A percentile compares a stretch with the other conserved stretches of the same genome.
Evolutionary conservation across 2,797 vertebrate species (phyloP).

Genomic region (Apogon hyalosoma): DNA sequence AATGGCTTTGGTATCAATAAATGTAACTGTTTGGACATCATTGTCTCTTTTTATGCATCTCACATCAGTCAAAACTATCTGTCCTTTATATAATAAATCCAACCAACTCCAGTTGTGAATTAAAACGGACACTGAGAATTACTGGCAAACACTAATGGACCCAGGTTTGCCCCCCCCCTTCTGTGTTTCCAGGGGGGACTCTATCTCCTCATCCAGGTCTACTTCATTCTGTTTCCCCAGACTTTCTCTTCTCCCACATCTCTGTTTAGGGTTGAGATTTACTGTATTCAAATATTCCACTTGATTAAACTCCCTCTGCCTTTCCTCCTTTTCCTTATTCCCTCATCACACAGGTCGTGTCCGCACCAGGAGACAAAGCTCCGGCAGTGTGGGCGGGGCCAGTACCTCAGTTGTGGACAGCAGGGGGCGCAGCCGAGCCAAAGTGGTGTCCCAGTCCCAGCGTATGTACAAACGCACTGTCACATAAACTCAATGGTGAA

Average conservation of each 20-base stretch:
- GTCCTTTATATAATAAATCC: background rate
- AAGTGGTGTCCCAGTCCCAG: constrained; percentile 98
- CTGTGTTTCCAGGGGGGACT: constrained; percentile 36
- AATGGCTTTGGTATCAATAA: too few species aligned
- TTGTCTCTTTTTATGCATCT: too few species aligned
- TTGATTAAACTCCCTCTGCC: background rate
- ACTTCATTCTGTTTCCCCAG: constrained; percentile 46
- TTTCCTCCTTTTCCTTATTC: background rate
- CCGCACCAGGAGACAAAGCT: constrained; percentile 93
- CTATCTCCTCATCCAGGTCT: constrained; percentile 52
- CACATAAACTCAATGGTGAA: background rate
- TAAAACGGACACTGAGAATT: constrained; percentile 1
- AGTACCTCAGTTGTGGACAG: constrained; percentile 88
- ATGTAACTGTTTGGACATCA: too few species aligned
- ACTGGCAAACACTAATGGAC: constrained; percentile 19
- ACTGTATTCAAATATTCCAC: background rate
- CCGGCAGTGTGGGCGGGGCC: constrained; percentile 88
- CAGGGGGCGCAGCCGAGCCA: constrained; percentile 95
- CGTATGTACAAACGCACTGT: constrained; percentile 81
- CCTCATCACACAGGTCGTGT: constrained; percentile 88
- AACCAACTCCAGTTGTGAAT: background rate
- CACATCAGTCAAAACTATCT: background rate
- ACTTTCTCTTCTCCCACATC: constrained; percentile 40
- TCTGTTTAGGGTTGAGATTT: constrained; percentile 38
- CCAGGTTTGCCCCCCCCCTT: constrained; percentile 16